A percentile compares a stretch with the other conserved stretches of the same genome.
Evolutionary conservation across 2,113 vertebrate genomes (phyloP).

Genomic region (Myotis brandtii): DNA sequence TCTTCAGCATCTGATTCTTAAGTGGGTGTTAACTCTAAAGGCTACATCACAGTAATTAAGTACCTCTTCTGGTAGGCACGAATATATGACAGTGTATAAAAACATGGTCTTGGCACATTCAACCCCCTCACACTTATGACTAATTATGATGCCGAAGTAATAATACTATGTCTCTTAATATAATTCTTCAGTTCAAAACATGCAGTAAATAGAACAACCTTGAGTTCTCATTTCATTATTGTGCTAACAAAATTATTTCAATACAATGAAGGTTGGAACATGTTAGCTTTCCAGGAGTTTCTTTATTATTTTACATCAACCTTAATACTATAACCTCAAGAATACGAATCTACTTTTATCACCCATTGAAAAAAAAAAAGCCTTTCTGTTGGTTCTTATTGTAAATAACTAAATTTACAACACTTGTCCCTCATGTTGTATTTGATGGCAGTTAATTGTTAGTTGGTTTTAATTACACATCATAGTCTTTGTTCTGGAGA

Average conservation of each 20-base stretch:
- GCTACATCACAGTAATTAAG: slow-evolving; percentile 78
- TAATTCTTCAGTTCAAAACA: slow-evolving; percentile 67
- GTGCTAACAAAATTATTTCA: slow-evolving; percentile 65
- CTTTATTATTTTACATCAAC: slow-evolving; percentile 62
- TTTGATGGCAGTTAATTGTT: slow-evolving; percentile 89
- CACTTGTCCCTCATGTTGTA: slow-evolving; percentile 80
- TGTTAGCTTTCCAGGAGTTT: slow-evolving; percentile 57
- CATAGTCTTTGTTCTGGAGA: slow-evolving; percentile 87
- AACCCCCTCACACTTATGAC: slow-evolving; percentile 72
- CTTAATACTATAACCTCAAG: slow-evolving; percentile 57
- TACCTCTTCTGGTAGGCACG: slow-evolving; percentile 67
- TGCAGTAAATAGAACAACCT: slow-evolving; percentile 61
- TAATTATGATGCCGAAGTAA: slow-evolving; percentile 60
- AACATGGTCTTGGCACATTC: slow-evolving; percentile 76
- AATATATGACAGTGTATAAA: slow-evolving; percentile 75
- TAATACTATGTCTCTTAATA: slow-evolving; percentile 76
- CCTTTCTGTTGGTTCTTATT: slow-evolving; percentile 65
- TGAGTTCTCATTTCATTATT: slow-evolving; percentile 70
- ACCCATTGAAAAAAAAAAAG: slow-evolving; percentile 63
- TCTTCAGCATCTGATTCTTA: slow-evolving; percentile 69
- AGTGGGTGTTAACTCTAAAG: slow-evolving; percentile 77
- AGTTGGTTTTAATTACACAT: slow-evolving; percentile 90
- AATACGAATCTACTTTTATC: slow-evolving; percentile 67
- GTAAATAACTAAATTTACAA: slow-evolving; percentile 82
- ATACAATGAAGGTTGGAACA: slow-evolving; percentile 20